Evolutionary conservation across 2,113 vertebrate species (phyloP), one percentile per base, ranked within the genome.

Genomic region (Pachypanchax playfairii): DNA sequence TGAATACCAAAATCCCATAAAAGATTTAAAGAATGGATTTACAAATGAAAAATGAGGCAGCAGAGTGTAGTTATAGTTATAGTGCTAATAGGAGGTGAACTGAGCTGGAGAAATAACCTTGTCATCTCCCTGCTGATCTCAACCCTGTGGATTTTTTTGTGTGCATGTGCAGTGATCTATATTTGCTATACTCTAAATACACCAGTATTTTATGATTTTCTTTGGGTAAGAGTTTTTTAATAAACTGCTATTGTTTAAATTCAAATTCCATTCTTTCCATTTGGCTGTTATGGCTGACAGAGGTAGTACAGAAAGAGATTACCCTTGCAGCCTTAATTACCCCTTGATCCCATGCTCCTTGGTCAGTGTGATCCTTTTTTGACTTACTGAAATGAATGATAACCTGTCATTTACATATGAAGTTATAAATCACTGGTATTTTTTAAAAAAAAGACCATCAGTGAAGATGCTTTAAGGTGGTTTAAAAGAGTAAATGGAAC

Each of bases 181-280:
- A 80, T 83, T 85, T 77, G 80, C 84, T 61, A 79, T 67, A 43
- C 42, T 59, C 74, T 83, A 87, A 91, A 88, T 75, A 85, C 39
- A 79, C 59, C 80, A 58, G 84, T 90, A 83, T 88, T 84, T 90
- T 84, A 81, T 89, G 79, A 90, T 91, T 90, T 88, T 88, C 85
- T n/a, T 82, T 77, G 79, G 47, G 56, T 2, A n/a, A n/a, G 57
- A 68, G 65, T 77, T 87, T 88, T 85, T 86, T 83, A 76, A 73
- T 85, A 80, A 87, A 88, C 89, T 85, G 83, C 38, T 88, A 90
- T 91, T 79, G 90, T 90, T 89, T 87, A 17, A 68, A 79, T 82
- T 88, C 74, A 78, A 80, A 90, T 88, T 90, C 73, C 85, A 76
- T 85, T 83, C 72, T 55, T 43, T 55, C 52, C 1, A 28, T 79